Evolutionary conservation across 2,888 invertebrate genomes (phyloP), one percentile per base, ranked within the genome.

Genomic region (Biston betularia): DNA sequence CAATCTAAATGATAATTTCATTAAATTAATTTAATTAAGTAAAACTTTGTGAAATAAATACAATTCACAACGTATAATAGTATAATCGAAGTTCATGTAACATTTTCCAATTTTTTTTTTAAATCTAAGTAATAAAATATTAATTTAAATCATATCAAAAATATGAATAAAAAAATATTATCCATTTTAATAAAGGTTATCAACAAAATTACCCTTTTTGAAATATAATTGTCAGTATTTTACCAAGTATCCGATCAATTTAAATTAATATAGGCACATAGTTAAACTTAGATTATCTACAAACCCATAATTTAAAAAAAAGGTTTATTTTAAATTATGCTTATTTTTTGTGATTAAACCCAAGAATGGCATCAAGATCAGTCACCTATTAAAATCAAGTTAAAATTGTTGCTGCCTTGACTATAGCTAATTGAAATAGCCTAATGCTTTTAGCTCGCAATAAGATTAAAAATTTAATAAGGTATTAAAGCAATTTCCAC

Each of bases 261-360:
- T 14, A 14, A 7, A 50, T 48, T 24, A 48, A 34, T n/a, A n/a
- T n/a, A 33, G n/a, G 46, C 12, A 11, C n/a, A 50, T 50, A 50
- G 34, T 50, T 50, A 50, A 50, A 53, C 12, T 53, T 38, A 38
- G 52, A 38, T 38, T 53, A 52, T 14, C 52, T 14, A 14, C 35
- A 14, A 52, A 52, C 52, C 35, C 14, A 38, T 52, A 14, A 53
- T 38, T 35, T 35, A 8, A 38, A 14, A 38, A 9, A 24, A 24
- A 24, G 24, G 24, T 24, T 24, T 24, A 24, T 24, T 24, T 24
- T 24, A 24, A 24, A 10, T 9, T 6, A 6, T 6, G 38, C 1
- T 38, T 2, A 52, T 6, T 38, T 14, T 15, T 53, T 38, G 5
- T 12, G 35, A 9, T 9, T 10, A 53, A 38, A 38, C 6, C 15